Base-by-base conservation (phyloP, 2,113 vertebrate genomes). In the Ovis canadensis region DNA sequence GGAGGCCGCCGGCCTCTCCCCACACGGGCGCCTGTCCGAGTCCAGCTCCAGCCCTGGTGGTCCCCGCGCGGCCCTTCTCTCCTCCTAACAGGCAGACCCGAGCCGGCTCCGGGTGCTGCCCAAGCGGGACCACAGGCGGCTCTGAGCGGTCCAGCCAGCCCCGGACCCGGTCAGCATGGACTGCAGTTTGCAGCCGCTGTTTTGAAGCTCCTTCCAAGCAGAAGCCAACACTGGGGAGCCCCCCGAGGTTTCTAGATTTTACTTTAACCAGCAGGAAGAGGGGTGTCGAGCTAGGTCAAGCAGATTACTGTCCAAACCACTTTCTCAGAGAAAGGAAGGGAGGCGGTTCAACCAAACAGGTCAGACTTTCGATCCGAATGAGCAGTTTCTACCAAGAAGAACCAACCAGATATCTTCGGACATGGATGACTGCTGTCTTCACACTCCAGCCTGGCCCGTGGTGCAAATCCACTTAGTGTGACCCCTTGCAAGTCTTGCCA, bases 81-180 rank as follows among this genome's bases (percentile, higher is more conserved):
- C 97, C 98, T 97, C 98, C 98, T 99, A 99, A 99, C 98, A 97
- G 99, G 99, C 99, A 99, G 98, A 98, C 99, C 99, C 99, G 97
- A 98, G 99, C 98, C 59, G 96, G 98, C 98, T 98, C 96, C 99
- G 98, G 98, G 98, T 98, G 99, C 98, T 98, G 98, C 99, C 98
- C 98, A 97, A 98, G 98, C 96, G 98, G 93, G 98, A 99, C 99
- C 99, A 99, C 99, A 98, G 98, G 90, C 80, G 97, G 98, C 99
- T 97, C 98, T 98, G 97, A 98, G 97, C 94, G 97, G 97, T 1
- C 98, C 96, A 80, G 96, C 96, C 98, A 88, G 97, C 95, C 98
- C 96, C 90, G 97, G 98, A 98, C 88, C 98, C 95, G 91, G 98
- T 98, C 99, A 99, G 98, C 99, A 99, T 99, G 99, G 99, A 98